Conservation (phyloP, 92 coral and sea anemone species). For the Plumapathes pennacea region DNA sequence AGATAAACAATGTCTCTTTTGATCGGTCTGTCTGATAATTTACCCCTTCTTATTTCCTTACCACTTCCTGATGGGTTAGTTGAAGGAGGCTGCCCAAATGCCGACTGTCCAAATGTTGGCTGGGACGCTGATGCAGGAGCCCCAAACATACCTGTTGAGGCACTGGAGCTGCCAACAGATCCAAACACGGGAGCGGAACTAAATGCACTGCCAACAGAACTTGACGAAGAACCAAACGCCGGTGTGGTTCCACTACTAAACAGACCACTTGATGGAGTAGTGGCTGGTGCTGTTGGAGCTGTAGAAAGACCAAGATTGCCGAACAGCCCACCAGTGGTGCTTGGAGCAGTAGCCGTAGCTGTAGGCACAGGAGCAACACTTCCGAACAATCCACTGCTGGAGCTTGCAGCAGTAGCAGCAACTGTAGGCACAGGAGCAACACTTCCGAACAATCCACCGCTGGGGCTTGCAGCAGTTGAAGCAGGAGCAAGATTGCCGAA, state of each 20-base stretch:
- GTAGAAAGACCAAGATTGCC: neutral
- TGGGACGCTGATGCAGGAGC: constrained; percentile 5
- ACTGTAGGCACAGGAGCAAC: neutral
- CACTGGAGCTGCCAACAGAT: constrained; percentile 4
- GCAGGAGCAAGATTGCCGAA: neutral
- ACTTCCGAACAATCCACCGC: neutral
- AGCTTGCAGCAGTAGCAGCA: constrained; percentile 19
- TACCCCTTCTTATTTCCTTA: too few relatives aligned
- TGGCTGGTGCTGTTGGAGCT: neutral
- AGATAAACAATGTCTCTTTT: too few relatives aligned
- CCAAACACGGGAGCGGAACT: constrained; percentile 37
- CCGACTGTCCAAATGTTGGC: constrained; percentile 29
- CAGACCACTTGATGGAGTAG: constrained; percentile 17
- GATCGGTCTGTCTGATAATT: too few relatives aligned
- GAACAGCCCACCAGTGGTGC: too few relatives aligned
- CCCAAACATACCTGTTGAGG: constrained; percentile 12
- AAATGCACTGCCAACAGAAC: constrained; percentile 12
- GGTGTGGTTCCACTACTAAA: constrained; percentile 6
- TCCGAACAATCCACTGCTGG: constrained; percentile 14
- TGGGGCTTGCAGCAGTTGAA: neutral
- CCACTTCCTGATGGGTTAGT: constrained; percentile 51
- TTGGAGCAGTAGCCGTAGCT: too few relatives aligned
- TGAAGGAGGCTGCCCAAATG: constrained; percentile 36
- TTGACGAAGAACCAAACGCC: constrained; percentile 1
- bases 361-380: constrained; percentile 5